These are phyloP conservation scores for Onychomys leucogaster DNA, from an alignment of 2,797 vertebrate genomes.

Conservation along the genomic window DNA sequence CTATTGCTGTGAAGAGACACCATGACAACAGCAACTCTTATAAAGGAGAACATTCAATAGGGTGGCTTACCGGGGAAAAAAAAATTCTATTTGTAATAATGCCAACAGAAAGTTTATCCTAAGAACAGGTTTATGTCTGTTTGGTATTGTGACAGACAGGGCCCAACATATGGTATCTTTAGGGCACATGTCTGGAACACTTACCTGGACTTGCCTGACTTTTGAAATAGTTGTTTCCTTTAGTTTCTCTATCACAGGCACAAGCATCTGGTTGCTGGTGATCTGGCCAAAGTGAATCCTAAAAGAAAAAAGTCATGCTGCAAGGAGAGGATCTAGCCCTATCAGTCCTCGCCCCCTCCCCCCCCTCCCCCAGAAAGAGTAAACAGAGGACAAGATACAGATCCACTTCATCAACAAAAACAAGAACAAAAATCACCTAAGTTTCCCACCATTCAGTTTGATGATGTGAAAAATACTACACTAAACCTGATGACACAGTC, in stretches of 20 bases:
- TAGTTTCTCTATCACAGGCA: conserved; percentile 94
- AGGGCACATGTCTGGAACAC: conserved; percentile 67
- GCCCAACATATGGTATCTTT: background rate
- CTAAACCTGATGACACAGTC: background rate
- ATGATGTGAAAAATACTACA: background rate
- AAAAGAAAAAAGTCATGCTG: background rate
- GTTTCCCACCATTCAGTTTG: background rate
- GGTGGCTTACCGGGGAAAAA: no score
- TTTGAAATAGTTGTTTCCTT: conserved; percentile 94
- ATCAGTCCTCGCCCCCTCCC: no score
- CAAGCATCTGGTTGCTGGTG: conserved; percentile 96
- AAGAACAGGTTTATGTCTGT: background rate
- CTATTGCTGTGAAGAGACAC: no score
- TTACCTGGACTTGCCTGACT: conserved; percentile 94
- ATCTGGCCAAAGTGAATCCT: conserved; percentile 98
- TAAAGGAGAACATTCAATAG: no score
- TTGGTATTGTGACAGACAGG: background rate
- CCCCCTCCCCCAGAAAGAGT: background rate
- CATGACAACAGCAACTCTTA: no score
- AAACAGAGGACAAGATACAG: background rate
- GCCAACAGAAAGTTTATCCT: background rate
- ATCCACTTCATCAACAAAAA: background rate
- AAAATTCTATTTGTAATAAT: background rate
- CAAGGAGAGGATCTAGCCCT: background rate
- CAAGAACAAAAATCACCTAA: background rate